These are phyloP conservation scores for Nanorana parkeri DNA, from an alignment of 2,113 vertebrate genomes.

Conservation along the genomic window DNA sequence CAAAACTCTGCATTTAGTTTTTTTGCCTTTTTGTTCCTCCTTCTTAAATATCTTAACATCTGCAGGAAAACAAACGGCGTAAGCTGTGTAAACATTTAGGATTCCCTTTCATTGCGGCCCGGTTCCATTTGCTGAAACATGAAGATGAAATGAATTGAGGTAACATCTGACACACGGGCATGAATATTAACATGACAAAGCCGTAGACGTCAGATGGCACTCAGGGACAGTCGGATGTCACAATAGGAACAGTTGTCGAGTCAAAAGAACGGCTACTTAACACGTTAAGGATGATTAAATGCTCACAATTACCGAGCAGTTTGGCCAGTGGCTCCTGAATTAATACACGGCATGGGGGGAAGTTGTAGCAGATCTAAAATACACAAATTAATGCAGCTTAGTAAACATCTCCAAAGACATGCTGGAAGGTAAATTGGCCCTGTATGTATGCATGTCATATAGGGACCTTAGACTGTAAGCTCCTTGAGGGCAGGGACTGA, in stretches of 20 bases:
- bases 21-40: background rate
- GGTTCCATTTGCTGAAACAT: background rate
- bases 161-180: slow-evolving; percentile 18
- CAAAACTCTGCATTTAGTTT: too few relatives aligned
- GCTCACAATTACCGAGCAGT: slow-evolving; percentile 9
- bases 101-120: background rate
- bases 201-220: slow-evolving; percentile 22
- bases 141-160: background rate
- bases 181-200: slow-evolving; percentile 34
- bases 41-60: background rate
- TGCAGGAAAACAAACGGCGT: background rate
- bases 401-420: too few relatives aligned
- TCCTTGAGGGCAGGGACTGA: too few relatives aligned
- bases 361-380: too few relatives aligned
- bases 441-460: too few relatives aligned
- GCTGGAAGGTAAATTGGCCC: too few relatives aligned
- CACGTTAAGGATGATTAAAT: slow-evolving; percentile 27
- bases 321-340: background rate
- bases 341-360: too few relatives aligned
- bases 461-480: too few relatives aligned
- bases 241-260: slow-evolving; percentile 29
- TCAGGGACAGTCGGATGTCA: background rate
- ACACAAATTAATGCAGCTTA: too few relatives aligned
- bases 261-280: slow-evolving; percentile 3
- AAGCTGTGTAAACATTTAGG: background rate